Percentiles rank a stretch among this genome's conserved stretches.
Conservation (phyloP, 1,140 invertebrate species). For the Drosophila murphyi region DNA sequence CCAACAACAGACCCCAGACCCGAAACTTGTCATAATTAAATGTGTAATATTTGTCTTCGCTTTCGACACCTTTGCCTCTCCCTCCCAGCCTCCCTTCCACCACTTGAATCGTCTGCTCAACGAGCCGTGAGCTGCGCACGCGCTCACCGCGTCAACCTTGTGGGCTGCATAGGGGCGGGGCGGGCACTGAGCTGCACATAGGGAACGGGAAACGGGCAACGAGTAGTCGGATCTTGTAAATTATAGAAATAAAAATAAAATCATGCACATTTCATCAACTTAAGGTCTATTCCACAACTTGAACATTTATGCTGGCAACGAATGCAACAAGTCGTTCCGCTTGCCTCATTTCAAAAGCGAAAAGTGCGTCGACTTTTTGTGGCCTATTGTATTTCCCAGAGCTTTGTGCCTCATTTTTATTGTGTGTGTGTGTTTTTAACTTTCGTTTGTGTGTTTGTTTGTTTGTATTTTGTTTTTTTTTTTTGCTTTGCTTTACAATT, state of each 20-base stretch:
- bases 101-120: constrained; percentile 29
- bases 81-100: neutral
- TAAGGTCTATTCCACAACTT: constrained; percentile 25
- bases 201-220: neutral
- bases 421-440: constrained; percentile 44
- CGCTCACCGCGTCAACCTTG: constrained; percentile 18
- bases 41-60: constrained; percentile 74
- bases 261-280: constrained; percentile 67
- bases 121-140: constrained; percentile 51
- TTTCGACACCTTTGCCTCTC: constrained; percentile 63
- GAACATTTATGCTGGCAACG: neutral
- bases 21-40: constrained; percentile 75
- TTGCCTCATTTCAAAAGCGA: constrained; percentile 67
- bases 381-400: constrained; percentile 32
- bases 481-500: constrained; percentile 50
- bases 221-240: constrained; percentile 46
- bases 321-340: constrained; percentile 58
- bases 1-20: constrained; percentile 9
- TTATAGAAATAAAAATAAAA: constrained; percentile 48
- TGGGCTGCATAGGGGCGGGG: neutral
- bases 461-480: constrained; percentile 2
- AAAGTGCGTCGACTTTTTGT: constrained; percentile 61
- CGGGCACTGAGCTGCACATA: neutral
- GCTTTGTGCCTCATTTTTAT: constrained; percentile 43
- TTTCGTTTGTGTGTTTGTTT: constrained; percentile 54